These are phyloP conservation scores for Drosophila sp. DNA, from an alignment of 1,140 invertebrate species.

Conservation along the genomic window DNA sequence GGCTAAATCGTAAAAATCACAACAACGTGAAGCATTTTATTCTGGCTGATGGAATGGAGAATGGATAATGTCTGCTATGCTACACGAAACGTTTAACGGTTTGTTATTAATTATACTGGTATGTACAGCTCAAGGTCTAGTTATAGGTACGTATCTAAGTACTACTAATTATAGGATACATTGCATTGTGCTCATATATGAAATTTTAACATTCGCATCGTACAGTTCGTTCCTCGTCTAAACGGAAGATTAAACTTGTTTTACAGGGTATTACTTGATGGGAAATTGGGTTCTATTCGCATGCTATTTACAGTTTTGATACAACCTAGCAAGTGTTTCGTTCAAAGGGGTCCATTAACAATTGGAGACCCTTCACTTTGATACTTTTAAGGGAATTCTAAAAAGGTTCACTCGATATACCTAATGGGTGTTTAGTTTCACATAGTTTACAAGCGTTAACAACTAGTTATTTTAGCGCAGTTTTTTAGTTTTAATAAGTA, in stretches of 20 bases:
- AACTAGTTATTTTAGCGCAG: constrained; percentile 35
- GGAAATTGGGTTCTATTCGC: constrained; percentile 7
- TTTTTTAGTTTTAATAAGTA: constrained; percentile 20
- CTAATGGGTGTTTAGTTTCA: constrained; percentile 74
- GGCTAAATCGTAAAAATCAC: constrained; percentile 60
- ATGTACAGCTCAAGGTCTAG: constrained; percentile 46
- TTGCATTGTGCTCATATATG: constrained; percentile 82
- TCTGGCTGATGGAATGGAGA: constrained; percentile 6
- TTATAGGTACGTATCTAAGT: constrained; percentile 49
- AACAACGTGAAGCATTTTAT: constrained; percentile 65
- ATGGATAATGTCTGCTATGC: constrained; percentile 15
- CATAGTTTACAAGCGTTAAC: constrained; percentile 67
- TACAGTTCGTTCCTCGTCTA: constrained; percentile 43
- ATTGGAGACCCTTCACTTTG: constrained; percentile 45
- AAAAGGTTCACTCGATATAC: constrained; percentile 76
- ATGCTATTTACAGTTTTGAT: constrained; percentile 70
- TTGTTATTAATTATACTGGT: constrained; percentile 20
- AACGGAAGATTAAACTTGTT: constrained; percentile 5
- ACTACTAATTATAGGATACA: constrained; percentile 82
- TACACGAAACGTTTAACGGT: constrained; percentile 16
- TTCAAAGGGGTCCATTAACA: constrained; percentile 50
- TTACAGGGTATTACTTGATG: constrained; percentile 15
- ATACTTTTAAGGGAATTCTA: constrained; percentile 20
- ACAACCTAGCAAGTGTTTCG: constrained; percentile 75
- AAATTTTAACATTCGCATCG: constrained; percentile 70